These are phyloP conservation scores for Hedychridium roseum DNA, from an alignment of 2,888 invertebrate genomes.

Conservation along the genomic window DNA sequence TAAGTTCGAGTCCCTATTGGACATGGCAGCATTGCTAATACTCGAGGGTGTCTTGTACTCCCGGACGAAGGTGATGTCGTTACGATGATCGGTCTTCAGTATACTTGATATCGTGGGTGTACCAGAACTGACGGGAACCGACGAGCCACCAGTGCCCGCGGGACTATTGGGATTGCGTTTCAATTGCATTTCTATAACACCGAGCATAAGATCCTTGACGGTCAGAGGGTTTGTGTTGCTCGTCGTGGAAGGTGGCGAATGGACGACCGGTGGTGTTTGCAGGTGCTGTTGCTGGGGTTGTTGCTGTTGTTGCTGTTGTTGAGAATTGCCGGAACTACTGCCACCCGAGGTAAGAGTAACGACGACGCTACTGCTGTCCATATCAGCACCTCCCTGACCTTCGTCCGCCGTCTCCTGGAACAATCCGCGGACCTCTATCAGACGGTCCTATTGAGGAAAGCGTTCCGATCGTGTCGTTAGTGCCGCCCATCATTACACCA, in stretches of 20 bases:
- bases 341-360: constrained; percentile 50
- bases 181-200: constrained; percentile 83
- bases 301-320: constrained; percentile 47
- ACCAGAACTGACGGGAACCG: constrained; percentile 62
- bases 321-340: constrained; percentile 51
- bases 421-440: constrained; percentile 61
- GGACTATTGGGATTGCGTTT: constrained; percentile 71
- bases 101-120: constrained; percentile 71
- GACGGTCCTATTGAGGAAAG: constrained; percentile 55
- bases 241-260: constrained; percentile 53
- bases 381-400: constrained; percentile 68
- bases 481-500: too few relatives aligned
- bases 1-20: constrained; percentile 61
- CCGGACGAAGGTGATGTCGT: constrained; percentile 67
- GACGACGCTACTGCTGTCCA: constrained; percentile 53
- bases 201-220: constrained; percentile 83
- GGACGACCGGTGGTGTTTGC: constrained; percentile 52
- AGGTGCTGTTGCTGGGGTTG: constrained; percentile 38
- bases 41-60: constrained; percentile 63
- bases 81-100: constrained; percentile 67
- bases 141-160: constrained; percentile 45
- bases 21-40: constrained; percentile 50
- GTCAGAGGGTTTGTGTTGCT: constrained; percentile 71
- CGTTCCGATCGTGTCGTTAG: too few relatives aligned
- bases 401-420: constrained; percentile 85